A percentile compares a stretch with the other conserved stretches of the same genome.
Evolutionary conservation across 2,888 invertebrate genomes (phyloP).

Genomic region (Philonicus albiceps): DNA sequence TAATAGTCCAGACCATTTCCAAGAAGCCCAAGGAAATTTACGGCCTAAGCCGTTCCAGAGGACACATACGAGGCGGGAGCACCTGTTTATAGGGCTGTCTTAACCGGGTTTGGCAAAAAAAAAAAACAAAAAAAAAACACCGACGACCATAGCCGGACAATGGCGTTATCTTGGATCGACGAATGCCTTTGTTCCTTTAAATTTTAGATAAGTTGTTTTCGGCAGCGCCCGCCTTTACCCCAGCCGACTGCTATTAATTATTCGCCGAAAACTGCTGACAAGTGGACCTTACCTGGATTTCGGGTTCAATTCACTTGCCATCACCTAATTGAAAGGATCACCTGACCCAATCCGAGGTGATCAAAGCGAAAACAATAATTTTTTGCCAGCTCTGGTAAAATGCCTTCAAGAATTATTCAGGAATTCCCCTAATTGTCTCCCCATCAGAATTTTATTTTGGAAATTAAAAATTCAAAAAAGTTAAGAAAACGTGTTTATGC

Average conservation of each 20-base stretch:
- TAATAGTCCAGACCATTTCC: conserved; percentile 20
- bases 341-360: neutral
- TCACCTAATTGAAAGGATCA: neutral
- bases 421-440: neutral
- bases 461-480: neutral
- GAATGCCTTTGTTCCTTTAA: conserved; percentile 15
- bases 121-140: too few species aligned
- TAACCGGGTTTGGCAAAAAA: neutral
- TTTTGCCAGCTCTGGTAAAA: neutral
- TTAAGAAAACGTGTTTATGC: neutral
- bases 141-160: neutral
- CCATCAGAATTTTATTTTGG: neutral
- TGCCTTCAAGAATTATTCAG: neutral
- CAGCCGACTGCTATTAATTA: conserved; percentile 30
- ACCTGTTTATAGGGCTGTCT: conserved; percentile 14
- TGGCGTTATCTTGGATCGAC: conserved; percentile 17
- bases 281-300: neutral
- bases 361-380: neutral
- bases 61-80: conserved; percentile 4
- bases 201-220: conserved; percentile 24
- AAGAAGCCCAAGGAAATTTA: conserved; percentile 18
- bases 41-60: neutral
- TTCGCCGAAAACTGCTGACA: neutral
- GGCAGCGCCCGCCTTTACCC: neutral
- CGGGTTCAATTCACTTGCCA: neutral